Percentiles rank a stretch among this genome's conserved stretches.
These are phyloP conservation scores for Promerops cafer DNA, from an alignment of 2,113 vertebrate genomes.

Conservation along the genomic window DNA sequence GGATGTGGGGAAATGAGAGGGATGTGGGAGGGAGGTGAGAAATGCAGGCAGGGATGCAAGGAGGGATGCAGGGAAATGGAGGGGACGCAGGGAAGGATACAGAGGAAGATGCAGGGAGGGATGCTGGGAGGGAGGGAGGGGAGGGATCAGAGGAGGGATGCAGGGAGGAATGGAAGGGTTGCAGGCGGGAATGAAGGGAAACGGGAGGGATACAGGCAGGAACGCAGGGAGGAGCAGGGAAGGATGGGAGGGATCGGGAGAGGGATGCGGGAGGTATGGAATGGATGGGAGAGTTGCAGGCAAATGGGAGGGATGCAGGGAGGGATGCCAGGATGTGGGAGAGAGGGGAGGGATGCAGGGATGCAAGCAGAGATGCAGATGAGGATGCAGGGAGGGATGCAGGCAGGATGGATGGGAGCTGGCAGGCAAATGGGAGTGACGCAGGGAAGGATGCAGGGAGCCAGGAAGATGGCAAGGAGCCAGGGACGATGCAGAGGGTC, in stretches of 20 bases:
- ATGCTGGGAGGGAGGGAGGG: not conserved
- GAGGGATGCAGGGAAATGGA: not conserved
- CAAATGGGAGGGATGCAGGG: not conserved
- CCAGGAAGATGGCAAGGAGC: not conserved
- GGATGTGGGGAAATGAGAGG: not conserved
- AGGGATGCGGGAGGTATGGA: not conserved
- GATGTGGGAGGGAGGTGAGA: too few species aligned
- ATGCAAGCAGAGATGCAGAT: not conserved
- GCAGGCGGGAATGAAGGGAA: not conserved
- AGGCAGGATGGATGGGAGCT: not conserved
- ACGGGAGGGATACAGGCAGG: not conserved
- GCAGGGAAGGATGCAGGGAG: not conserved
- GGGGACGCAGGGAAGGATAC: not conserved
- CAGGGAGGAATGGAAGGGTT: not conserved
- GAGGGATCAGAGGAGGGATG: not conserved
- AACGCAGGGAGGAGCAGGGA: not conserved
- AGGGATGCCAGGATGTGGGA: not conserved
- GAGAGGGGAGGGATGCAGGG: not conserved
- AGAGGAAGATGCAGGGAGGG: not conserved
- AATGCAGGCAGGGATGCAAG: not conserved
- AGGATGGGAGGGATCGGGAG: not conserved
- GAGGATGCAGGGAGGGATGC: not conserved
- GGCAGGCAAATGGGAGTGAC: not conserved
- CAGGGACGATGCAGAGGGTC: not conserved
- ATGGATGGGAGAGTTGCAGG: not conserved